Base-by-base conservation (phyloP, 2,113 vertebrate species). In the Pagrus major region DNA sequence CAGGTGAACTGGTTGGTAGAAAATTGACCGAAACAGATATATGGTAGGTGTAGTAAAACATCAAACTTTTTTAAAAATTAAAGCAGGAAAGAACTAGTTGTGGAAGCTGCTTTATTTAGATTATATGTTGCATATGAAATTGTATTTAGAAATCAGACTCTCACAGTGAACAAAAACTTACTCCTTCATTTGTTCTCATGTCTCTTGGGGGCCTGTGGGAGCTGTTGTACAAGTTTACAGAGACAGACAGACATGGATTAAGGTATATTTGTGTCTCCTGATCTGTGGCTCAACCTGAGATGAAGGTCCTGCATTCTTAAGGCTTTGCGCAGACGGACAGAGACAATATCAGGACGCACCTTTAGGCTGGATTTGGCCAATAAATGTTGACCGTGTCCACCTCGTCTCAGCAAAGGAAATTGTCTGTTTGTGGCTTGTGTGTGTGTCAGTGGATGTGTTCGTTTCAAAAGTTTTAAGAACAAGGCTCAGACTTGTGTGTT, bases 401-500 rank as follows among this genome's bases (percentile, higher is more conserved):
- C 35, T 65, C 1, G 12, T 63, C 46, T 63, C 5, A 58, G 49
- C 47, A 68, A 74, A 89, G 89, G 88, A 93, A 89, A 91, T 89
- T 75, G 64, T 73, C 59, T 83, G 80, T 83, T n/a, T n/a, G n/a
- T 51, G 55, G 70, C 46, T 25, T 35, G 60, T 52, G 64, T 65
- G 6, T 16, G 44, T 39, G 39, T 25, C 42, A 46, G 37, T 71
- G 55, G 33, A 37, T 63, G 39, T 27, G 25, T 31, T 64, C 59
- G 41, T 46, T 16, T 58, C 16, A 49, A 11, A 64, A 18, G 39
- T 35, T 51, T 21, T 51, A 49, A 35, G 20, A 21, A 9, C 31
- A 31, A 20, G 18, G 44, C 35, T 23, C 76, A 70, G 39, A 55
- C 29, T 21, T 52, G 33, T 33, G 11, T 61, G 9, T 56, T 56